Percentiles rank a stretch among this genome's conserved stretches.
Evolutionary conservation across 1,140 invertebrate genomes (phyloP).

Genomic region (Drosophila azteca): DNA sequence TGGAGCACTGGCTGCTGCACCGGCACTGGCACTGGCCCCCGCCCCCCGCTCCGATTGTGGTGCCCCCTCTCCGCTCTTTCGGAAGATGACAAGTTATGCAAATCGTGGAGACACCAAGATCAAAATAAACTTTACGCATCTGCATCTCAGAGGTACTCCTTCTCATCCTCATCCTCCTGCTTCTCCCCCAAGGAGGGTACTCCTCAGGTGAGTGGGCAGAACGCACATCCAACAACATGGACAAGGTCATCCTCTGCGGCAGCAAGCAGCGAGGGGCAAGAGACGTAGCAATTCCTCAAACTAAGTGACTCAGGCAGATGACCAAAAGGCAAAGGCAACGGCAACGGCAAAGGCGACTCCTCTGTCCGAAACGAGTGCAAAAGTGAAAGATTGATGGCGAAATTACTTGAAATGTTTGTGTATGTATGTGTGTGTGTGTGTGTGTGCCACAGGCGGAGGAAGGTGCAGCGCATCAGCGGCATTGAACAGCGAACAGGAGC

Average conservation of each 20-base stretch:
- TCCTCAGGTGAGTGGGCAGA: conserved; percentile 68
- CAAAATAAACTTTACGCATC: conserved; percentile 77
- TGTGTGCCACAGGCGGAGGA: conserved; percentile 29
- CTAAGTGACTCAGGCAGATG: conserved; percentile 53
- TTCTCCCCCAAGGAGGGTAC: too few species aligned
- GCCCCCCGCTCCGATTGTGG: too few species aligned
- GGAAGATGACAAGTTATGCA: conserved; percentile 79
- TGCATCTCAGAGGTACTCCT: conserved; percentile 5
- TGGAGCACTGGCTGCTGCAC: neutral
- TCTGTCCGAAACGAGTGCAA: conserved; percentile 78
- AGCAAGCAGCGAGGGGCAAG: neutral
- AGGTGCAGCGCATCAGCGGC: neutral
- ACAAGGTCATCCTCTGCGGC: conserved; percentile 60
- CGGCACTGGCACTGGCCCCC: neutral
- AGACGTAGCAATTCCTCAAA: conserved; percentile 43
- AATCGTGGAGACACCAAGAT: conserved; percentile 80
- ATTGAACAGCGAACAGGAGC: conserved; percentile 22
- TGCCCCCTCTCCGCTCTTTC: conserved; percentile 9
- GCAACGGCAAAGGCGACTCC: conserved; percentile 16
- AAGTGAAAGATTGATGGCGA: conserved; percentile 82
- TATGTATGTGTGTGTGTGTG: neutral
- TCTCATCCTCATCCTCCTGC: neutral
- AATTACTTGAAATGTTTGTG: conserved; percentile 79
- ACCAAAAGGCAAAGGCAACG: conserved; percentile 11
- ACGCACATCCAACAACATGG: conserved; percentile 45